A percentile compares a stretch with the other conserved stretches of the same genome.
phyloP scores from a whole-genome alignment of 2,113 vertebrate genomes.

The Phalacrocorax brasilianus region DNA sequence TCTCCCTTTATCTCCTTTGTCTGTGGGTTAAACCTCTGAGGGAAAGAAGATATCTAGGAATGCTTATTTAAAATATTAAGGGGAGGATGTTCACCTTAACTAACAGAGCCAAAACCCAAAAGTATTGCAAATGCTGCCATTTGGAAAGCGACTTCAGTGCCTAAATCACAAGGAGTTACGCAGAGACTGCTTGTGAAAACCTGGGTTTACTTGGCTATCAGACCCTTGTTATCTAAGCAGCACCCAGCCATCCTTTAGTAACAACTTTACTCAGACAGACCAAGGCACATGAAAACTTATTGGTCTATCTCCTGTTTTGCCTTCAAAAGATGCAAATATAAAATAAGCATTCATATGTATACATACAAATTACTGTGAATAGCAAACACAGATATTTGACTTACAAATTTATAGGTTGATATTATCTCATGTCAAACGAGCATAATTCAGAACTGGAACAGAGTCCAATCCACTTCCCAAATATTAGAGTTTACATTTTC shows the following conservation, averaged over 20 bases:
- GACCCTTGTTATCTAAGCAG: not conserved
- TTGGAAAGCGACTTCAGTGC: not conserved
- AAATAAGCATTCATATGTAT: not conserved
- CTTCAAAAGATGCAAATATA: not conserved
- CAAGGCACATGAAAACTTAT: not conserved
- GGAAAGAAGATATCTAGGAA: not conserved
- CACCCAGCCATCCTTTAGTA: not conserved
- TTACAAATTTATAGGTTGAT: not conserved
- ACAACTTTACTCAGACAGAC: not conserved
- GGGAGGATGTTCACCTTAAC: not conserved
- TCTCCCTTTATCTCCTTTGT: not conserved
- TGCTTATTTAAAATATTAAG: not conserved
- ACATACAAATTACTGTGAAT: not conserved
- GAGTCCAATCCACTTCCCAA: not conserved
- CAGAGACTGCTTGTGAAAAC: not conserved
- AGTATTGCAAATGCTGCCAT: not conserved
- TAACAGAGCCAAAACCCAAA: not conserved
- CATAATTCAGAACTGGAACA: not conserved
- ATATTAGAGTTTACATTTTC: not conserved
- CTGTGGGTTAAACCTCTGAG: not conserved
- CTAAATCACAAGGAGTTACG: not conserved
- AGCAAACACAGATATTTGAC: not conserved
- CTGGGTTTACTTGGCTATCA: not conserved
- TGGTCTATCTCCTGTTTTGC: not conserved
- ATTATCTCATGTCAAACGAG: not conserved